phyloP scores from a whole-genome alignment of 2,797 vertebrate genomes.

The Momotus momota region DNA sequence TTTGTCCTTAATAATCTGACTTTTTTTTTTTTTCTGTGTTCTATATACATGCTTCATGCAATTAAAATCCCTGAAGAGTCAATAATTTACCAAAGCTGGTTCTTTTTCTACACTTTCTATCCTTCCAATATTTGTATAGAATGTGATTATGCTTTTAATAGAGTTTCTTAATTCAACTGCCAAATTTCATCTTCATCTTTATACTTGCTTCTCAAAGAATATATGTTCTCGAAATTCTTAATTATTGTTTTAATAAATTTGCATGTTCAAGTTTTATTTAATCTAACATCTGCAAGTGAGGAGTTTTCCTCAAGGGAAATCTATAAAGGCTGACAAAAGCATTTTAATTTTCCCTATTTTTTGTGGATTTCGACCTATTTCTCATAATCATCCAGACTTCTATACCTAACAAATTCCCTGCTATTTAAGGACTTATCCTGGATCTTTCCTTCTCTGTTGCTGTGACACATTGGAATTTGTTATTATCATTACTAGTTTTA shows the following conservation, averaged over 20 bases:
- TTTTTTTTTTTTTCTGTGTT: background rate
- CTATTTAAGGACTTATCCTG: background rate
- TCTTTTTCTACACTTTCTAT: background rate
- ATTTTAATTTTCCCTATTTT: background rate
- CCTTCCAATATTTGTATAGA: background rate
- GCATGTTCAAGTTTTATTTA: background rate
- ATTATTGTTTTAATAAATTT: constrained; percentile 5
- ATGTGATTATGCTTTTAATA: background rate
- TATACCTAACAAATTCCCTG: background rate
- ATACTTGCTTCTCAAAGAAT: background rate
- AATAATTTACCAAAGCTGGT: background rate
- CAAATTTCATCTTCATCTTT: background rate
- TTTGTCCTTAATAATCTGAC: background rate
- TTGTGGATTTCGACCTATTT: constrained; percentile 1
- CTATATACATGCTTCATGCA: background rate
- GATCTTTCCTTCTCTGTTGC: background rate
- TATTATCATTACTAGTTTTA: background rate
- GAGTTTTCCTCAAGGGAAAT: background rate
- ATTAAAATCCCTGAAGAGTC: background rate
- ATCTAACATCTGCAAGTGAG: background rate
- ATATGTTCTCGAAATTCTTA: background rate
- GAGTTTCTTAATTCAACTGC: background rate
- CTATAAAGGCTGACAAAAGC: background rate
- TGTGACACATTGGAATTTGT: background rate
- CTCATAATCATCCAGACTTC: background rate